Conservation (phyloP, 2,113 vertebrate species). For the Callionymus lyra region DNA sequence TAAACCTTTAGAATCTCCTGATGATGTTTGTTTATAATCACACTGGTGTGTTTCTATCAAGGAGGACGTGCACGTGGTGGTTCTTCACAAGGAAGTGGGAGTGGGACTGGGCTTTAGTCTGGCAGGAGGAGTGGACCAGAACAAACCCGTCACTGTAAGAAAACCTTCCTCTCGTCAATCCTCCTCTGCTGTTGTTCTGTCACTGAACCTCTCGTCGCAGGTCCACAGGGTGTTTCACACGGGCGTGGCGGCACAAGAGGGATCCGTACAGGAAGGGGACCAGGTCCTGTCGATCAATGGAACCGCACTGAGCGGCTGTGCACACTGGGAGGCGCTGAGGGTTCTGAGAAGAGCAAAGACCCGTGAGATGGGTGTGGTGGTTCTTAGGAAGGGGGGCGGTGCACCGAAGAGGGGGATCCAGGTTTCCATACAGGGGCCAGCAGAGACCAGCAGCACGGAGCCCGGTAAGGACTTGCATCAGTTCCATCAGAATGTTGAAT, state of each 20-base stretch:
- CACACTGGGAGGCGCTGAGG: conserved; percentile 63
- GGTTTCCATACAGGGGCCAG: conserved; percentile 4
- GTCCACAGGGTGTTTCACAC: conserved; percentile 65
- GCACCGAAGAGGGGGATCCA: conserved; percentile 1
- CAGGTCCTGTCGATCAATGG: conserved; percentile 70
- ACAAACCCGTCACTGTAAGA: conserved; percentile 69
- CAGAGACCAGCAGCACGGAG: conserved; percentile 12
- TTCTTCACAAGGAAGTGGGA: conserved; percentile 73
- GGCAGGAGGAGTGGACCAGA: conserved; percentile 71
- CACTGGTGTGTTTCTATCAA: conserved; percentile 19
- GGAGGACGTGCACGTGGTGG: conserved; percentile 67
- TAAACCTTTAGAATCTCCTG: too few relatives aligned
- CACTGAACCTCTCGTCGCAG: conserved; percentile 26
- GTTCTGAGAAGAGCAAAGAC: conserved; percentile 52
- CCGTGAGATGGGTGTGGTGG: conserved; percentile 62
- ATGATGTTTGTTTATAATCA: too few relatives aligned
- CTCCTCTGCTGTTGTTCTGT: neutral
- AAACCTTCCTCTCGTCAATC: neutral
- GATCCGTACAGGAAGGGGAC: conserved; percentile 61
- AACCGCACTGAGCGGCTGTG: conserved; percentile 40
- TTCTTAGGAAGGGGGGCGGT: conserved; percentile 48
- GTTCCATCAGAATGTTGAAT: too few relatives aligned
- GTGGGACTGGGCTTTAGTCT: conserved; percentile 70
- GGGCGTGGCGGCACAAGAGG: conserved; percentile 65
- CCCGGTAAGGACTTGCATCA: conserved; percentile 28